Evolutionary conservation across 1,140 invertebrate species (phyloP).

Genomic region (Trachymyrmex cornetzi): DNA sequence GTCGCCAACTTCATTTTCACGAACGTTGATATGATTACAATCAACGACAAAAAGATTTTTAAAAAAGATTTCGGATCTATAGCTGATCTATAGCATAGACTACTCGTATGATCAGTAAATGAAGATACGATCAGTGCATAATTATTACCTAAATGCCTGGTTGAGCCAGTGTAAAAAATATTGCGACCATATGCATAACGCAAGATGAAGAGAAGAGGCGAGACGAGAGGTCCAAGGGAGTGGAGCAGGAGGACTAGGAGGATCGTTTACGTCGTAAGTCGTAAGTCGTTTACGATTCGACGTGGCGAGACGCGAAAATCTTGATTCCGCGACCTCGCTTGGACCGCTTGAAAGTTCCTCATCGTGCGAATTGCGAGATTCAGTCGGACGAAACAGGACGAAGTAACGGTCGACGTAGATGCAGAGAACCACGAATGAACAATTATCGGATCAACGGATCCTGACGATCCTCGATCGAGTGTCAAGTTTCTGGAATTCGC

Average conservation of each 20-base stretch:
- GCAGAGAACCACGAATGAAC: not conserved
- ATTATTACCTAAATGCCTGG: too few species aligned
- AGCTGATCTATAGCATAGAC: too few species aligned
- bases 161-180: too few species aligned
- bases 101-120: too few species aligned
- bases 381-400: not conserved
- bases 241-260: too few species aligned
- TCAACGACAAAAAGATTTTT: not conserved
- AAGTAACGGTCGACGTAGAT: not conserved
- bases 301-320: not conserved
- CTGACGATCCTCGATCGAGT: not conserved
- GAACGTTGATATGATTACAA: not conserved
- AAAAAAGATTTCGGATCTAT: not conserved
- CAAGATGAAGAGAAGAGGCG: too few species aligned
- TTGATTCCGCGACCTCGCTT: not conserved
- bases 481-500: not conserved
- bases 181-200: too few species aligned
- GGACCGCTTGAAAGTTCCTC: not conserved
- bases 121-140: too few species aligned
- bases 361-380: not conserved
- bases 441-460: not conserved
- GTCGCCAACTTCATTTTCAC: too few species aligned
- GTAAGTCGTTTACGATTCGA: not conserved
- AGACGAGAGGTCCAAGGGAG: not conserved
- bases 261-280: too few species aligned